phyloP scores from a whole-genome alignment of 2,888 invertebrate genomes.

The Lasioglossum oenotherae region DNA sequence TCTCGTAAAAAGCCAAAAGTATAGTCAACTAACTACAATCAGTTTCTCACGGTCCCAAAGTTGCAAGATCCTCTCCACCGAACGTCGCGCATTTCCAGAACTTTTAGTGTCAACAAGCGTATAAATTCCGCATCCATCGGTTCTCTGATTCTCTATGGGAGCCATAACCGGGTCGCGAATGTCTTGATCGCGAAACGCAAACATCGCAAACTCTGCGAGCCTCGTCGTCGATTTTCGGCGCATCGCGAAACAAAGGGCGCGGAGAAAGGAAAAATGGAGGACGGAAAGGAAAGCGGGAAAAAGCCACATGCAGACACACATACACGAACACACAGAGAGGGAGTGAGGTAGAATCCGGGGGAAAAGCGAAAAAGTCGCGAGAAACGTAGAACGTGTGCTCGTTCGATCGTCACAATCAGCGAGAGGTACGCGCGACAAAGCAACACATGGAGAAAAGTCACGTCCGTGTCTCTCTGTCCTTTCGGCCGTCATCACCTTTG shows the following conservation, averaged over 20 bases:
- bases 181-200: neutral
- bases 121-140: neutral
- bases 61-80: neutral
- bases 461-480: slow-evolving; percentile 44
- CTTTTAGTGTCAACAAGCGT: neutral
- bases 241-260: neutral
- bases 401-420: slow-evolving; percentile 39
- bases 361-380: slow-evolving; percentile 25
- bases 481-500: slow-evolving; percentile 49
- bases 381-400: slow-evolving; percentile 16
- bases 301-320: neutral
- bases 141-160: neutral
- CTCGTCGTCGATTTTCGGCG: neutral
- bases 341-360: slow-evolving; percentile 11
- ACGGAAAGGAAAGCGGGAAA: slow-evolving; percentile 12
- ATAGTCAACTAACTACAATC: neutral
- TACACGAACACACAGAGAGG: neutral
- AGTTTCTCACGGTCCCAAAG: neutral
- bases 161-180: neutral
- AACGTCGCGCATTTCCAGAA: neutral
- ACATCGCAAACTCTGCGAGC: neutral
- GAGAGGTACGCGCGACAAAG: slow-evolving; percentile 66
- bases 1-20: neutral
- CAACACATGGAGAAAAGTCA: slow-evolving; percentile 79
- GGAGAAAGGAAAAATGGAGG: neutral